Base-by-base conservation (phyloP, 2,888 invertebrate genomes). In the Diogma glabrata region DNA sequence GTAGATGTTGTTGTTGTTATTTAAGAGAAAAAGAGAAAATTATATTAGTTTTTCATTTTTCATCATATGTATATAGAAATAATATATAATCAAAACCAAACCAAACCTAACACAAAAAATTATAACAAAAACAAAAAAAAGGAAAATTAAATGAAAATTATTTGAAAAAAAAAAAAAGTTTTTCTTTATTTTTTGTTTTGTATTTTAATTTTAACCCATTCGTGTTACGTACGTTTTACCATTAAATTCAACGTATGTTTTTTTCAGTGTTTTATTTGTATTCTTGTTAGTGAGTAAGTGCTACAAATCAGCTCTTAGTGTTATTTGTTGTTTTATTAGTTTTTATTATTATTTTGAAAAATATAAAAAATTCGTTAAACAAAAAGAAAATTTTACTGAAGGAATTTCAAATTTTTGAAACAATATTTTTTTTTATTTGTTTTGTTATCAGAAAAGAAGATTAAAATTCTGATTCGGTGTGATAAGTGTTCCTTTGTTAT, bases 71-170 rank as follows among this genome's bases (percentile, higher is more conserved):
- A 22, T 43, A 38, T 43, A 43, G n/a, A 43, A 6, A 43, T 43
- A 22, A 43, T 43, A 43, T 23, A 43, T 43, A 43, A 43, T 43
- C 43, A 43, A 22, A 43, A 43, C 43, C 43, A 43, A 43, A 43
- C 43, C 43, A 43, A 43, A 43, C 43, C 43, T 43, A 43, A 43
- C 43, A 43, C 43, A 43, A 43, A n/a, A n/a, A 43, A 43, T 43
- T 43, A 43, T 43, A 43, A 43, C 43, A 43, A 23, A n/a, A n/a
- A n/a, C n/a, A n/a, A n/a, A n/a, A n/a, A n/a, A n/a, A n/a, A n/a
- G n/a, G n/a, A n/a, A n/a, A n/a, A n/a, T n/a, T n/a, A n/a, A n/a
- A n/a, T n/a, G n/a, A n/a, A n/a, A n/a, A n/a, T n/a, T n/a, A n/a
- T n/a, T n/a, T n/a, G n/a, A n/a, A n/a, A n/a, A n/a, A n/a, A n/a